Base-by-base conservation (phyloP, 2,113 vertebrate genomes). In the Silurus glanis region DNA sequence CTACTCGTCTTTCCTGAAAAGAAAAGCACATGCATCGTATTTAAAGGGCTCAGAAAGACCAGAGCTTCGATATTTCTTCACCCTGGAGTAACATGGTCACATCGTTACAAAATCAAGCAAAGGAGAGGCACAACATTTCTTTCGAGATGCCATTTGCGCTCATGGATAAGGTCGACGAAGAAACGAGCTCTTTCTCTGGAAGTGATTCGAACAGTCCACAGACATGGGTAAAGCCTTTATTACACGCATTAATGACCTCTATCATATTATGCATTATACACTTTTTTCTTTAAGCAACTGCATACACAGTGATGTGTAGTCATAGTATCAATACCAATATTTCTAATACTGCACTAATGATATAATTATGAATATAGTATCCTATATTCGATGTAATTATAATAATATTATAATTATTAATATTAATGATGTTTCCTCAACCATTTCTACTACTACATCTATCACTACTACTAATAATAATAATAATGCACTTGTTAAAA, bases 101-200 rank as follows among this genome's bases (percentile, higher is more conserved):
- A 16, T n/a, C 17, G 5, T 9, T 17, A 10, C 21, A 71, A 72
- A 17, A 58, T 7, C 17, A 49, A 78, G 51, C 5, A n/a, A 37
- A 49, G 10, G 17, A 59, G 23, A 59, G 23, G 10, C 19, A 5
- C 19, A 37, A 64, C 17, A 37, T 17, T 47, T 58, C 55, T 9
- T 28, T 45, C 49, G 91, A 86, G n/a, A 94, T 95, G 94, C 90
- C 91, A 80, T 87, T 90, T 37, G 80, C 90, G 45, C 88, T 89
- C 82, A 95, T 95, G 93, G 93, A 94, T 6, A 82, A 72, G 51
- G 88, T 84, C 16, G 87, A 91, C 37, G 83, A 12, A 82, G 92
- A 90, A 82, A 85, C 89, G 12, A 79, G 79, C 9, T 91, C 90
- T 4, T 71, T 89, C 28, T 94, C 92, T 47, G 93, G 83, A 58